Evolutionary conservation across 2,113 vertebrate species (phyloP), one percentile per base, ranked within the genome.

Genomic region (Ceratotherium simum): DNA sequence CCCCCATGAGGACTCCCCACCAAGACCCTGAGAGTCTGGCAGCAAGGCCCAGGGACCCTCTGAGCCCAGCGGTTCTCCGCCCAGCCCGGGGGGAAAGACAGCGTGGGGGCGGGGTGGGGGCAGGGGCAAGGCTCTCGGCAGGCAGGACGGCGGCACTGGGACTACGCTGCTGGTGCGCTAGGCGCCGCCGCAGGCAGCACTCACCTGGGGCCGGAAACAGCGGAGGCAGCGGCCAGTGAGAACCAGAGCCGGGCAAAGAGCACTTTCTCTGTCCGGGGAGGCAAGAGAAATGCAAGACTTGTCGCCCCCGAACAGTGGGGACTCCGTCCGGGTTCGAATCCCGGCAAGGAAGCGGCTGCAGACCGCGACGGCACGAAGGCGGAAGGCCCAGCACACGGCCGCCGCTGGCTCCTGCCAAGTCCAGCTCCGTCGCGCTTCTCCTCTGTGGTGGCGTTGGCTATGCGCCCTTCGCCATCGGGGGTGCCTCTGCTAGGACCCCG

Each of bases 381-480:
- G 1, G 51, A 82, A 91, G 97, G 78, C 85, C 82, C 20, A 0
- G 93, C 0, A 1, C 17, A 7, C 13, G 1, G 10, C 73, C 6
- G 3, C 54, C 1, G 0, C 64, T 1, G 33, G 58, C 75, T 65
- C 73, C 42, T 2, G 72, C 72, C 20, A 16, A 96, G 20, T 23
- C n/a, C 0, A 5, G 56, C 51, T 65, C 31, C 0, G 46, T 13
- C 0, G 13, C 4, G 86, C 39, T 29, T 81, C 42, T 33, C 42
- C 72, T 67, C 36, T 17, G 76, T 42, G 73, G 62, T 7, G 1
- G 18, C 2, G 4, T 3, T 0, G 33, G 76, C 62, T 73, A 2
- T 1, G n/a, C 5, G 9, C 58, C 67, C 75, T 27, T 78, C 0
- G 3, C 31, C 10, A 2, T 6, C 33, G 0, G 1, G 1, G 17